Evolutionary conservation across 2,113 vertebrate species (phyloP).

Genomic region (Varanus salvator): DNA sequence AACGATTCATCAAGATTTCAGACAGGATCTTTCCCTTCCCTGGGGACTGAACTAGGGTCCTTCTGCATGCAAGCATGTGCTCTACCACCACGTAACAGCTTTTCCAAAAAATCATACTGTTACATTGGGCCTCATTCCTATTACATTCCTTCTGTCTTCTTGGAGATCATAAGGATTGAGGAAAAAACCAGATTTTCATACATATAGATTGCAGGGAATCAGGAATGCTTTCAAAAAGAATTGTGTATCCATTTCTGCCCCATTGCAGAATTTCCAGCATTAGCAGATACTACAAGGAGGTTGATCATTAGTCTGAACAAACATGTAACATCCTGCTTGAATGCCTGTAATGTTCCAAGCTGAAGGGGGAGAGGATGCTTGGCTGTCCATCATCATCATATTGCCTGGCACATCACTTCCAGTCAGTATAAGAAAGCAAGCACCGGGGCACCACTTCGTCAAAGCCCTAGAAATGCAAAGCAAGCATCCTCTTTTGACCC

Average conservation of each 20-base stretch:
- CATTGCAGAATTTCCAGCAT: background rate
- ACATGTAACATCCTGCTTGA: background rate
- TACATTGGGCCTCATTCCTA: background rate
- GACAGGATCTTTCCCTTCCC: background rate
- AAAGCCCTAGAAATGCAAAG: background rate
- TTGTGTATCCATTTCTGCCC: background rate
- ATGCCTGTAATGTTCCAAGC: background rate
- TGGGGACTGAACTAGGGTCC: background rate
- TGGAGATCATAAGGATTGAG: background rate
- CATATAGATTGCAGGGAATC: background rate
- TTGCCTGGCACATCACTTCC: background rate
- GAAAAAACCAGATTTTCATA: no score
- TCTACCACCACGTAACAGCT: background rate
- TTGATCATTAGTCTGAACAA: conserved; percentile 14
- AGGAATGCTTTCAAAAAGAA: background rate
- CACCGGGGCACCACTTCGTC: background rate
- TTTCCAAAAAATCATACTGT: background rate
- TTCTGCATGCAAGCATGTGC: background rate
- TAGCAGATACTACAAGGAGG: background rate
- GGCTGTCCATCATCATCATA: background rate
- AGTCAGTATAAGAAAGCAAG: background rate
- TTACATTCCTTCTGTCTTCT: background rate
- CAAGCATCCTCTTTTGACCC: background rate
- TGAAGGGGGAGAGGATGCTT: background rate
- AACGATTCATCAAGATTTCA: background rate